phyloP scores from a whole-genome alignment of 2,888 invertebrate species.

The Eupelmus urozonus region DNA sequence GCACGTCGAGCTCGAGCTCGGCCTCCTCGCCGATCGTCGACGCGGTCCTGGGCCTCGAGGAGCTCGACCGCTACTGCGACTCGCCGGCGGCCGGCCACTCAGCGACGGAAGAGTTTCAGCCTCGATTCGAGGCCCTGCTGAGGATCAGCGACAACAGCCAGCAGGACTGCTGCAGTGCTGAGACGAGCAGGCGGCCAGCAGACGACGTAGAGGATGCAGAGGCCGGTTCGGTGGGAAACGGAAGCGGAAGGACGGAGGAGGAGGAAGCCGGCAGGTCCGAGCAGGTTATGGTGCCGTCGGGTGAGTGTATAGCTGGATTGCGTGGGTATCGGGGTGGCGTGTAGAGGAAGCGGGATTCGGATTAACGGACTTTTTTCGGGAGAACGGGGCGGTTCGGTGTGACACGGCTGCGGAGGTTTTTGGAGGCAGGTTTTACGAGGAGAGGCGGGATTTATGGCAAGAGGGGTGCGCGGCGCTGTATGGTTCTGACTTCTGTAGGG shows the following conservation, averaged over 20 bases:
- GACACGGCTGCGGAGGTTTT: no score
- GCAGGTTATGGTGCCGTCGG: slow-evolving; percentile 79
- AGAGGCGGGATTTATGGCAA: no score
- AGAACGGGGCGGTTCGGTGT: no score
- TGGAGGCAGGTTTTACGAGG: no score
- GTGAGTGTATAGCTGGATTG: slow-evolving; percentile 74
- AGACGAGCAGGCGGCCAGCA: not conserved
- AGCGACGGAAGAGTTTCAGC: slow-evolving; percentile 14
- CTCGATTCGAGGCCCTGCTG: slow-evolving; percentile 47
- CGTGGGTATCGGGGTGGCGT: not conserved
- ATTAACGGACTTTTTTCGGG: not conserved
- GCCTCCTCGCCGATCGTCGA: slow-evolving; percentile 37
- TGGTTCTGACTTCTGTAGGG: no score
- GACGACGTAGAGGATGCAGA: slow-evolving; percentile 1
- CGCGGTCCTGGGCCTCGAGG: slow-evolving; percentile 43
- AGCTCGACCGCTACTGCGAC: slow-evolving; percentile 25
- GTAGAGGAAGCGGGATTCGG: not conserved
- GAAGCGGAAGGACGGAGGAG: slow-evolving; percentile 13
- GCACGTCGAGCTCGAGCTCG: slow-evolving; percentile 45
- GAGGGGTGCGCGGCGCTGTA: no score
- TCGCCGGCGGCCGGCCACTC: not conserved
- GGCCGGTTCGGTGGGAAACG: slow-evolving; percentile 45
- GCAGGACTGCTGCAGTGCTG: no score
- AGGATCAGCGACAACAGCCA: slow-evolving; percentile 41
- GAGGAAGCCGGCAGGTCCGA: slow-evolving; percentile 57